A percentile compares a stretch with the other conserved stretches of the same genome.
Conservation (phyloP, 1,140 invertebrate species). For the Macrobrachium nipponense region DNA sequence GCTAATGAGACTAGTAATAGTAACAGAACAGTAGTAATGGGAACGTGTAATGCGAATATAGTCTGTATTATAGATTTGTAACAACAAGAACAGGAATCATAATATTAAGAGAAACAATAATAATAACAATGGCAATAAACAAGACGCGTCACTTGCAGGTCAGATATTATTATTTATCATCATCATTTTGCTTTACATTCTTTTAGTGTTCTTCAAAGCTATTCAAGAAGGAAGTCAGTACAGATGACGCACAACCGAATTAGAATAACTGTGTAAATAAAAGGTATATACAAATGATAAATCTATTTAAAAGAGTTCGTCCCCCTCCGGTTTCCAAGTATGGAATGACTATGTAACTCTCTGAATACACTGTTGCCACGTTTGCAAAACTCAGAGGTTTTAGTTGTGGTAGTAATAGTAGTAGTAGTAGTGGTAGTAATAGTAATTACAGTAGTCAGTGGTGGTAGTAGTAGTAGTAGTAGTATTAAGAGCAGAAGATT, state of each 20-base stretch:
- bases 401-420: neutral
- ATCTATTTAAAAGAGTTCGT: constrained; percentile 44
- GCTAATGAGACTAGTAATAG: constrained; percentile 20
- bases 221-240: neutral
- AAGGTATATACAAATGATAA: constrained; percentile 16
- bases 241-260: constrained; percentile 46
- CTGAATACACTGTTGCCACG: constrained; percentile 54
- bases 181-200: neutral
- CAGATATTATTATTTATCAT: constrained; percentile 56
- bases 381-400: constrained; percentile 19
- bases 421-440: neutral
- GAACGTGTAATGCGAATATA: too few relatives aligned
- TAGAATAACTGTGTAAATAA: constrained; percentile 41
- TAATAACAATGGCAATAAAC: neutral
- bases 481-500: constrained; percentile 27
- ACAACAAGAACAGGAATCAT: too few relatives aligned
- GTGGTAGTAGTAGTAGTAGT: constrained; percentile 2
- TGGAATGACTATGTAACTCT: constrained; percentile 61
- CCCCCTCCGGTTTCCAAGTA: constrained; percentile 68
- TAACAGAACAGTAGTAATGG: neutral
- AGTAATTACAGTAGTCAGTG: constrained; percentile 1
- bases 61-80: too few relatives aligned
- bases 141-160: constrained; percentile 57
- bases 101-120: neutral
- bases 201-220: constrained; percentile 21